Conservation (phyloP, 37 sponge, comb jelly and placozoan species). For the Aplysina aerophoba region DNA sequence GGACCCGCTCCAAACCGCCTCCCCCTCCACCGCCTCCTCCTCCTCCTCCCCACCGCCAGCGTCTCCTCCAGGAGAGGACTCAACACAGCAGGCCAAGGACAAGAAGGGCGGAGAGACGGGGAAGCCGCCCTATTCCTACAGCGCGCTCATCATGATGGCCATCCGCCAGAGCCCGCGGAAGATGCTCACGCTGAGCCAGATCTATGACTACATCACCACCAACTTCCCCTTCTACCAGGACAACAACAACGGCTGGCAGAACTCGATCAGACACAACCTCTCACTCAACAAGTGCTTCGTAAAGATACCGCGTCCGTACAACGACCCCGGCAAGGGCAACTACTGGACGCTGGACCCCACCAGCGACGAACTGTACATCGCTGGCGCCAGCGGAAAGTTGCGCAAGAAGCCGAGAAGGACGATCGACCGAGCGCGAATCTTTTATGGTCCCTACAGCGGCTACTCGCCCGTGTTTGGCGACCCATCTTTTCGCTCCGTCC, state of each 20-base stretch:
- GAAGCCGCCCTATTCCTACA: conserved; percentile 96
- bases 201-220: conserved; percentile 92
- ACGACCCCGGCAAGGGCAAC: conserved; percentile 97
- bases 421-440: conserved; percentile 28
- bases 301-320: conserved; percentile 91
- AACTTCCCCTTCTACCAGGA: conserved; percentile 96
- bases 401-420: conserved; percentile 80
- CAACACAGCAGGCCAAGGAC: conserved; percentile 34
- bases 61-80: conserved; percentile 16
- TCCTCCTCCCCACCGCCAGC: neutral
- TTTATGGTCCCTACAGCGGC: conserved; percentile 48
- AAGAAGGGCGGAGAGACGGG: conserved; percentile 61
- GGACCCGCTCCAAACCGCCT: no score
- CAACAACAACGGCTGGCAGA: conserved; percentile 98
- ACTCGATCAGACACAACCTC: conserved; percentile 96
- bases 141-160: conserved; percentile 96
- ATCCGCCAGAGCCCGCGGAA: conserved; percentile 90
- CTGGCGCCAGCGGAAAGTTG: conserved; percentile 85
- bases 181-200: conserved; percentile 90
- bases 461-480: conserved; percentile 26
- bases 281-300: conserved; percentile 97
- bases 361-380: conserved; percentile 90
- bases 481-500: conserved; percentile 58
- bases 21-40: no score
- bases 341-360: conserved; percentile 94